Conservation (phyloP, 2,888 invertebrate species). For the Operophtera brumata region DNA sequence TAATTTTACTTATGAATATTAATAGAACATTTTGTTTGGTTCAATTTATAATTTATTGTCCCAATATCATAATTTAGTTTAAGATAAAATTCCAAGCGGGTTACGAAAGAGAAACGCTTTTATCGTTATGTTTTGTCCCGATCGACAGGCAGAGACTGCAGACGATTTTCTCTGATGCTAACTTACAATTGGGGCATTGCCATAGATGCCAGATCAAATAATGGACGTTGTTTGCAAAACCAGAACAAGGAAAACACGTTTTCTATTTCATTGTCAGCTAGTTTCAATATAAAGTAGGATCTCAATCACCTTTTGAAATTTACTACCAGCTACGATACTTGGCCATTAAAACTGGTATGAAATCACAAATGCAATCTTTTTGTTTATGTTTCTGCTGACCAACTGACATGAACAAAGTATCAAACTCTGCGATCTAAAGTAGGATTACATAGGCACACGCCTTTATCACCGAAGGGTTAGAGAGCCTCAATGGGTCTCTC, state of each 20-base stretch:
- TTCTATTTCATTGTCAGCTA: not conserved
- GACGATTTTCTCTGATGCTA: not conserved
- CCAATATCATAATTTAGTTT: slow-evolving; percentile 22
- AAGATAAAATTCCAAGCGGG: slow-evolving; percentile 4
- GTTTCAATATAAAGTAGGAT: not conserved
- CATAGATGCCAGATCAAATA: not conserved
- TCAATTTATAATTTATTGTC: slow-evolving; percentile 24
- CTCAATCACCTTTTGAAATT: not conserved
- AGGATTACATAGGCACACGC: no score
- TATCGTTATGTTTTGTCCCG: not conserved
- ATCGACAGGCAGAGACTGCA: not conserved
- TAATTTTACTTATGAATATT: slow-evolving; percentile 33
- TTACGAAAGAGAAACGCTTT: not conserved
- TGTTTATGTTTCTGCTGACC: not conserved
- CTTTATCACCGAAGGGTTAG: no score
- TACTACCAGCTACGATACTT: not conserved
- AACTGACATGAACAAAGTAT: not conserved
- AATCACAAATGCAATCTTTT: not conserved
- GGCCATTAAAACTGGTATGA: not conserved
- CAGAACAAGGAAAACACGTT: not conserved
- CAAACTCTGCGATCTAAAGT: not conserved
- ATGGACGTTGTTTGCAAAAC: not conserved
- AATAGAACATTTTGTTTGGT: slow-evolving; percentile 25
- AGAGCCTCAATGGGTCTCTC: no score
- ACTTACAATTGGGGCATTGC: not conserved